Evolutionary conservation across 2,888 invertebrate species (phyloP), one percentile per base, ranked within the genome.

Genomic region (Hemaris fuciformis): DNA sequence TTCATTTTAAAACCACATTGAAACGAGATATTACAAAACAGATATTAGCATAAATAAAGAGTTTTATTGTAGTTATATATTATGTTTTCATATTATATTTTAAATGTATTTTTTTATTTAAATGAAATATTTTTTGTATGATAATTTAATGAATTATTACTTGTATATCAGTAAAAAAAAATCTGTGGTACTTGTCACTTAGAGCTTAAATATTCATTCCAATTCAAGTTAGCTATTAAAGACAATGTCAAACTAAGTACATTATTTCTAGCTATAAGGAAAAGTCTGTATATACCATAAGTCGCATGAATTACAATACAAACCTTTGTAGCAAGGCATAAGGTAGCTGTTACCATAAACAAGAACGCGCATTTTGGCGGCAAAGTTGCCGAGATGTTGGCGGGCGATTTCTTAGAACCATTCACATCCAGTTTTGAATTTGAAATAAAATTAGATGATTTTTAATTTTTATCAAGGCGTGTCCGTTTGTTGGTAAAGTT

Each of bases 381-480:
- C 15, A 25, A 45, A 22, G 25, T 6, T 7, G 15, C 15, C 48
- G 15, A 48, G 48, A 48, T 27, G 48, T 48, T 48, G n/a, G 27
- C 48, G 48, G 48, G 15, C n/a, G 48, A 48, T 48, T 48, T 48
- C 48, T 48, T 27, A 48, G 48, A 48, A 48, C 15, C 48, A 48
- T 48, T 8, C 48, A 48, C 27, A 48, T 48, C 27, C 27, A 48
- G 48, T 48, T 48, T 18, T 46, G n/a, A 25, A 27, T n/a, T 15
- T n/a, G 48, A 27, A 27, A 15, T 15, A 48, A 48, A 48, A 27
- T 25, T 48, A 48, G 25, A 15, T 22, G 45, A 4, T 3, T 38
- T 10, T n/a, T 8, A 43, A 43, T 20, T 45, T 13, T 23, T 10
- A 38, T 38, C n/a, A 5, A 38, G 13, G 5, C n/a, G 38, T 38